Base-by-base conservation (phyloP, 2,888 invertebrate genomes). In the Microctonus aethiopoides region DNA sequence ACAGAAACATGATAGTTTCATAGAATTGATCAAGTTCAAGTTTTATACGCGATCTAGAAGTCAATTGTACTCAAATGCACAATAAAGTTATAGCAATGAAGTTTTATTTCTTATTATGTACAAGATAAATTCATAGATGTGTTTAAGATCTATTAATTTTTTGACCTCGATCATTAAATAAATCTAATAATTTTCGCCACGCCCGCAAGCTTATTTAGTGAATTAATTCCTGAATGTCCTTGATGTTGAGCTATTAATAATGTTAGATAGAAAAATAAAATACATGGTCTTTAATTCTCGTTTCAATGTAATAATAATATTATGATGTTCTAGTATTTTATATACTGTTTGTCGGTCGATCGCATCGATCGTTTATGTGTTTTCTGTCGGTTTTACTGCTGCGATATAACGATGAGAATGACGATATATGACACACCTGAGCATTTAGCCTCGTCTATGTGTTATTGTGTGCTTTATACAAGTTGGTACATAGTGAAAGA, bases 331-430 rank as follows among this genome's bases (percentile, higher is more conserved):
- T 29, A 51, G 26, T 46, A 26, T 29, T 16, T 26, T 62, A 26
- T 62, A 16, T 9, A 46, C 20, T 46, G 16, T 46, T 46, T 46
- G 46, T 46, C 26, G 34, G 39, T 62, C 62, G 62, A 62, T 51
- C 46, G 29, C 46, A 62, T 62, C 46, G 62, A 62, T 62, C 51
- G 46, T 62, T n/a, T 26, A 26, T 51, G 20, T 20, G 16, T 57
- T 16, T 22, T 57, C 29, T 62, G 51, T 62, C 46, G n/a, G 46
- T 2, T 26, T n/a, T 62, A n/a, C 26, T 46, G 46, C 46, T n/a
- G n/a, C n/a, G n/a, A 46, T n/a, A 34, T 34, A 59, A 16, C 34
- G 59, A 34, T 34, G 32, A n/a, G n/a, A n/a, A n/a, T n/a, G n/a
- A n/a, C n/a, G n/a, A n/a, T n/a, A n/a, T n/a, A n/a, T n/a, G n/a